Evolutionary conservation across 1,140 invertebrate species (phyloP), one percentile per base, ranked within the genome.

Genomic region (Choristoneura fumiferana): DNA sequence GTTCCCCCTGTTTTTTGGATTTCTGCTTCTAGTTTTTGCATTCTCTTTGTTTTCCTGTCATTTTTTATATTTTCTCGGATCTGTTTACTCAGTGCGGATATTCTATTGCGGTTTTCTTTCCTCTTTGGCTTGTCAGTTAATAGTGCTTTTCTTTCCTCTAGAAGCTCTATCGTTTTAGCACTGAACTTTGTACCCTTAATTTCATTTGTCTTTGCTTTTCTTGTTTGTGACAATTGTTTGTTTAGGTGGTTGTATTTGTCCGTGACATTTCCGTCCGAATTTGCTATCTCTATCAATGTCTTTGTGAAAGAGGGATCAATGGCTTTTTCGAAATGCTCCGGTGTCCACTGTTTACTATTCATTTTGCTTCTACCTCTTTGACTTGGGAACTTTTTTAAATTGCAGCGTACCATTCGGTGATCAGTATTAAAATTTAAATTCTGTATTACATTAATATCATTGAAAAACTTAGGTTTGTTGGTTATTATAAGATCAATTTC

Each of bases 361-460:
- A 22, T 17, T 1, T 53, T 57, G 58, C 57, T 65, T 22, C 58
- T 58, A 10, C 63, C 53, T 64, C 18, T 40, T 57, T 67, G 63
- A n/a, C 15, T 8, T 63, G 33, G 56, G 29, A 15, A 45, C 18
- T 36, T 12, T 2, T 53, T 58, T 9, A 67, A 49, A n/a, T 29
- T 59, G 33, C 62, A 58, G 18, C 62, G 14, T 54, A 71, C 56
- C 60, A 67, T 64, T n/a, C 68, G 57, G 39, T 68, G 63, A 53
- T 65, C 54, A 35, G 61, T 70, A 8, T 70, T 70, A 57, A 62
- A 67, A 36, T 66, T 66, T 0, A 66, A 14, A 10, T 59, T 66
- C 13, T 58, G 56, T 18, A 67, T 14, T 9, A 67, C 54, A 6
- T 53, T 54, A 4, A 58, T 65, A 18, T 63, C 53, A 15, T 40